These are phyloP conservation scores for Nemapogon koenigi DNA, from an alignment of 2,888 invertebrate genomes.

Conservation along the genomic window DNA sequence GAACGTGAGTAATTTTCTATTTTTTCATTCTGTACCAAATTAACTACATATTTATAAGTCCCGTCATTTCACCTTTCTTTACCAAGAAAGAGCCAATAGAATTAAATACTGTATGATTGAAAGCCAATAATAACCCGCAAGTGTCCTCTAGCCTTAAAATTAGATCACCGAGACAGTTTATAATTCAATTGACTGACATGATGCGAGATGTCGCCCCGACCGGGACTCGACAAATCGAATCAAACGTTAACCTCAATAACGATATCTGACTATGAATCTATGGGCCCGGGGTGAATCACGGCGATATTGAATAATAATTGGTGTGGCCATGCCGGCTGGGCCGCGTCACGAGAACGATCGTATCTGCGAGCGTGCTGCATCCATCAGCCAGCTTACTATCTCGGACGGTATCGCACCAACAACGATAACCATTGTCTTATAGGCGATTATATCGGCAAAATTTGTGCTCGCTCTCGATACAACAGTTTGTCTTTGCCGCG, in stretches of 20 bases:
- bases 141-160: not conserved
- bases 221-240: slow-evolving; percentile 30
- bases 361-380: slow-evolving; percentile 58
- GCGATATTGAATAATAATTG: slow-evolving; percentile 62
- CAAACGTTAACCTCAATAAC: slow-evolving; percentile 40
- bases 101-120: no score
- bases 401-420: slow-evolving; percentile 38
- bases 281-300: slow-evolving; percentile 20
- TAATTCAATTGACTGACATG: not conserved
- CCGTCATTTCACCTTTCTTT: no score
- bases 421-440: slow-evolving; percentile 53
- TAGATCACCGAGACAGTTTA: not conserved
- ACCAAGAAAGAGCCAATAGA: no score
- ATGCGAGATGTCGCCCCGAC: not conserved
- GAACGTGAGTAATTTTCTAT: slow-evolving; percentile 56
- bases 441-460: slow-evolving; percentile 55
- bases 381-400: slow-evolving; percentile 51
- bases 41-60: no score
- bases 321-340: slow-evolving; percentile 25
- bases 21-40: no score
- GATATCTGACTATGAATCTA: slow-evolving; percentile 25
- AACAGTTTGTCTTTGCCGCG: slow-evolving; percentile 58
- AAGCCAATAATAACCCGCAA: not conserved
- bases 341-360: slow-evolving; percentile 49
- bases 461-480: slow-evolving; percentile 51